Evolutionary conservation across 2,797 vertebrate genomes (phyloP).

Genomic region (Holocentrus rufus): DNA sequence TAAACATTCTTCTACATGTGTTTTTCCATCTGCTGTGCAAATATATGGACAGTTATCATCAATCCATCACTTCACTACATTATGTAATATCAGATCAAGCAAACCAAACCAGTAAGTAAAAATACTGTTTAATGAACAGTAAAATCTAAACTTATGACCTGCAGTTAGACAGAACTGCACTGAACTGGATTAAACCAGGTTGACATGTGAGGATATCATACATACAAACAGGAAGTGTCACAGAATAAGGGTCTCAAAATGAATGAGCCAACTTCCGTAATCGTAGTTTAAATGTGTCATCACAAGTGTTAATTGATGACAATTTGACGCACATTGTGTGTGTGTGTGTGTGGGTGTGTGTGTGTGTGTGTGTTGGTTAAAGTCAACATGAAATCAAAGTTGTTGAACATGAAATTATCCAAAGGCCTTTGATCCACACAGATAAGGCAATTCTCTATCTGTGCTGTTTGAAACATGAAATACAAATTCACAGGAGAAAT

Average conservation of each 20-base stretch:
- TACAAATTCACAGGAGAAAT: background rate
- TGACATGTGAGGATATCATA: background rate
- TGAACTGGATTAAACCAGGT: conserved; percentile 2
- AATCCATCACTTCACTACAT: background rate
- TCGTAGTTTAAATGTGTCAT: background rate
- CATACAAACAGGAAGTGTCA: conserved; percentile 34
- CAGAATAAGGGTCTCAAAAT: background rate
- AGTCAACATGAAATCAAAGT: background rate
- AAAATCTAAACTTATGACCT: background rate
- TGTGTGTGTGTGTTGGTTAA: background rate
- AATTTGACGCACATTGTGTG: background rate
- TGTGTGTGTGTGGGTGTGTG: no score
- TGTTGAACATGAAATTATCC: background rate
- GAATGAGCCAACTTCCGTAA: conserved; percentile 6
- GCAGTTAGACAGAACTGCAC: background rate
- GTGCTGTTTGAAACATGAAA: background rate
- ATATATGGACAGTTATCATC: no score
- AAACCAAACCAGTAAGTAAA: background rate
- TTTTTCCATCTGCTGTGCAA: background rate
- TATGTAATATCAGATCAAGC: background rate
- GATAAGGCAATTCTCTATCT: background rate
- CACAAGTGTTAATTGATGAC: background rate
- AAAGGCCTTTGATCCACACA: background rate
- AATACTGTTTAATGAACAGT: no score
- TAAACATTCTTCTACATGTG: background rate